A percentile compares a stretch with the other conserved stretches of the same genome.
These are phyloP conservation scores for Pseudomugil tenellus DNA, from an alignment of 2,797 vertebrate genomes.

Conservation along the genomic window DNA sequence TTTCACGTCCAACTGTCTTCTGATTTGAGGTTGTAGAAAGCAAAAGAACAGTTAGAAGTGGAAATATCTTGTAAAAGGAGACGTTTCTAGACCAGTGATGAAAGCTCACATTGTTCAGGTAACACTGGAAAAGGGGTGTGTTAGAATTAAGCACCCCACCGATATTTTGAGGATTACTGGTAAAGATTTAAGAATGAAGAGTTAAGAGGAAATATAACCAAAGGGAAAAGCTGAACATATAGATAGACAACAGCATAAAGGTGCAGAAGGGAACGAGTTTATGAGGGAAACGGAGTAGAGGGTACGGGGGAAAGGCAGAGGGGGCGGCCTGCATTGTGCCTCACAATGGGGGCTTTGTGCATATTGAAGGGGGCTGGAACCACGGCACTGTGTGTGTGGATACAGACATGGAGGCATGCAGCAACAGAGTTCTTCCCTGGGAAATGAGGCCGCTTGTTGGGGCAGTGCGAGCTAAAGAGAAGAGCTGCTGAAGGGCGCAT, in stretches of 20 bases:
- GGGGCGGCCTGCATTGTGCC: constrained; percentile 72
- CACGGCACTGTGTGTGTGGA: constrained; percentile 42
- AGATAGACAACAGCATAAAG: constrained; percentile 38
- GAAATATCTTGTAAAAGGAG: constrained; percentile 32
- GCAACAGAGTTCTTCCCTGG: constrained; percentile 54
- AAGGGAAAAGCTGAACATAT: constrained; percentile 19
- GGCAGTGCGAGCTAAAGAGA: constrained; percentile 38
- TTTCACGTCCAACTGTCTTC: too few relatives aligned
- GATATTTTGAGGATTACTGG: constrained; percentile 14
- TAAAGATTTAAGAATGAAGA: constrained; percentile 12
- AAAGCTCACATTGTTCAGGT: constrained; percentile 16
- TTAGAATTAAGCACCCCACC: too few relatives aligned
- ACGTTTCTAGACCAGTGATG: constrained; percentile 7
- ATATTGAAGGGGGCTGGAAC: constrained; percentile 70
- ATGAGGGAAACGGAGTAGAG: constrained; percentile 55
- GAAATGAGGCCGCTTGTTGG: constrained; percentile 69
- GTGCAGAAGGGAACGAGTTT: constrained; percentile 53
- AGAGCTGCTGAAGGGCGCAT: constrained; percentile 38
- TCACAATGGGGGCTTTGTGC: constrained; percentile 81
- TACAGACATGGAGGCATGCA: constrained; percentile 42
- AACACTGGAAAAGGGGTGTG: constrained; percentile 10
- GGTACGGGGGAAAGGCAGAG: constrained; percentile 64
- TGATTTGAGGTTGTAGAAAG: not conserved
- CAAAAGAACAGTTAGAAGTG: constrained; percentile 23
- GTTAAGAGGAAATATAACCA: constrained; percentile 2